Evolutionary conservation across 2,888 invertebrate genomes (phyloP), one percentile per base, ranked within the genome.

Genomic region (Cerceris rybyensis): DNA sequence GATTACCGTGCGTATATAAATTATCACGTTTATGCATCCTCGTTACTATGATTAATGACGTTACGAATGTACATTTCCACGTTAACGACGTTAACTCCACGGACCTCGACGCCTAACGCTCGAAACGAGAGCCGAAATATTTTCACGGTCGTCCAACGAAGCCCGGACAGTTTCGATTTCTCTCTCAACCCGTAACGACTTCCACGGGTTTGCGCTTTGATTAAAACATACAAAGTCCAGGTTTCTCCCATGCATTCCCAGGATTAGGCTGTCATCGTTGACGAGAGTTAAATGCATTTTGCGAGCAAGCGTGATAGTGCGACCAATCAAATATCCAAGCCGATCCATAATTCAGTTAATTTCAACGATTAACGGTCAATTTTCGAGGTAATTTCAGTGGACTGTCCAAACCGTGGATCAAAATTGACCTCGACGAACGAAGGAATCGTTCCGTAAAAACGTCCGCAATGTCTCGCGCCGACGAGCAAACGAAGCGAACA

Each of bases 181-280:
- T 71, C 79, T 49, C 55, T 71, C 68, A 68, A 65, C 55, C 58
- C 64, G 76, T 71, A 55, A 14, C 67, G 70, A 68, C 75, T 83
- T 73, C 67, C 81, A 54, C 59, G 59, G 54, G 63, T 72, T 46
- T 58, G 16, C 54, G 72, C 64, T 57, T 58, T 75, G 75, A 81
- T 82, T 82, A 82, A 82, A 83, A 74, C 69, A 69, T 71, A 66
- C 69, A 58, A 55, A 58, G 50, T 78, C 39, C 63, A 14, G 46
- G 57, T 39, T 39, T 16, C 49, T 14, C 28, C 50, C 55, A 8
- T 43, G 42, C 8, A n/a, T 13, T 54, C n/a, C 54, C 14, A n/a
- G 66, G 78, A 75, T 78, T 59, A 70, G 50, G 17, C 68, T 64
- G 69, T 28, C 50, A 42, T 7, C 11, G 58, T 28, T 9, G 42